These are phyloP conservation scores for Diarsia mendica DNA, from an alignment of 2,888 invertebrate genomes.

Conservation along the genomic window DNA sequence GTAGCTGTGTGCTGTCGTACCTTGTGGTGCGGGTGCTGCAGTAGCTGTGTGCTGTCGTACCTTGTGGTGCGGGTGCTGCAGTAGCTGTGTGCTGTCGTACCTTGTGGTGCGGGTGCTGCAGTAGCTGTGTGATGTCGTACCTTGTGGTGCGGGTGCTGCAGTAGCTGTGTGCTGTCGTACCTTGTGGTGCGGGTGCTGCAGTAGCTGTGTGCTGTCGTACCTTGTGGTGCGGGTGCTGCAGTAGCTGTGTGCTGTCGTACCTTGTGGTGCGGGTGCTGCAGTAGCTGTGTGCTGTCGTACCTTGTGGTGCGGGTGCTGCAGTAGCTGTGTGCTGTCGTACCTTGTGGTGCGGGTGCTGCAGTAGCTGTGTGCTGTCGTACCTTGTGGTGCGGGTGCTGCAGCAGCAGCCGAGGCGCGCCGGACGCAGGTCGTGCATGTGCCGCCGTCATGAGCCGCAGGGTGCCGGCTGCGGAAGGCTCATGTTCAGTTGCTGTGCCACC, in stretches of 20 bases:
- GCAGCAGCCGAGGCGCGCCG: conserved; percentile 89
- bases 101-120: too few species aligned
- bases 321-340: neutral
- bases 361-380: conserved; percentile 69
- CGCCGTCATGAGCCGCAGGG: conserved; percentile 95
- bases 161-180: neutral
- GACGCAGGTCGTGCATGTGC: conserved; percentile 91
- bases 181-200: too few species aligned
- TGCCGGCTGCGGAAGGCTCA: conserved; percentile 93
- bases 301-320: too few species aligned
- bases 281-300: too few species aligned
- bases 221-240: too few species aligned
- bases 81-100: neutral
- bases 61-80: too few species aligned
- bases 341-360: conserved; percentile 59
- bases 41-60: too few species aligned
- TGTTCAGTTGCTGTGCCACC: conserved; percentile 84
- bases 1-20: neutral
- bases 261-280: too few species aligned
- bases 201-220: too few species aligned
- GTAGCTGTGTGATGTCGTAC: too few species aligned
- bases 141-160: too few species aligned
- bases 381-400: conserved; percentile 79
- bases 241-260: neutral
- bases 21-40: too few species aligned